phyloP scores from a whole-genome alignment of 2,113 vertebrate species.

The Phalacrocorax carbo region DNA sequence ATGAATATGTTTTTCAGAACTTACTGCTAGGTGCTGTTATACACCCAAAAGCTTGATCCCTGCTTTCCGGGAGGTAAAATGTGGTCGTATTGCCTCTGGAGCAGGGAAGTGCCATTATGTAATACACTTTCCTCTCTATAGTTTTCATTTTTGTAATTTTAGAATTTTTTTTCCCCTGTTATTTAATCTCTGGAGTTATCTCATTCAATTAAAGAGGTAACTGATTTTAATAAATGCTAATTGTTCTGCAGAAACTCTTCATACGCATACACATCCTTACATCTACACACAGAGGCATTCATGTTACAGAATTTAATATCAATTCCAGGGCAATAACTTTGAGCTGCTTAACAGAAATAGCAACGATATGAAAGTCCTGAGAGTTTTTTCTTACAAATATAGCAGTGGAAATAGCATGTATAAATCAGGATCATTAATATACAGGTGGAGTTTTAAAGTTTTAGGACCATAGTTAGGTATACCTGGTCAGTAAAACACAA shows the following conservation, averaged over 20 bases:
- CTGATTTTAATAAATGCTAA: slow-evolving; percentile 35
- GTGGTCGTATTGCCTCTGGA: background rate
- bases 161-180: background rate
- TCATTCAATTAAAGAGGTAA: background rate
- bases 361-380: background rate
- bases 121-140: background rate
- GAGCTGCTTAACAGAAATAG: background rate
- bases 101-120: background rate
- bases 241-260: background rate
- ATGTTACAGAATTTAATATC: background rate
- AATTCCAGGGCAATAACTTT: background rate
- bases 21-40: background rate
- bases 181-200: background rate
- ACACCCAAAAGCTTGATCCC: background rate
- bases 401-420: background rate
- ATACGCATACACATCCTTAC: background rate
- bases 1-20: background rate
- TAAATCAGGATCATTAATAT: background rate
- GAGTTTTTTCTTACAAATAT: background rate
- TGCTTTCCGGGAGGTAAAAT: background rate
- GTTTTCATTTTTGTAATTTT: background rate
- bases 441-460: background rate
- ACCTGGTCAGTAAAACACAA: background rate
- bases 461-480: background rate
- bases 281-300: background rate